Base-by-base conservation (phyloP, 2,113 vertebrate genomes). In the Hemibates koningsi region DNA sequence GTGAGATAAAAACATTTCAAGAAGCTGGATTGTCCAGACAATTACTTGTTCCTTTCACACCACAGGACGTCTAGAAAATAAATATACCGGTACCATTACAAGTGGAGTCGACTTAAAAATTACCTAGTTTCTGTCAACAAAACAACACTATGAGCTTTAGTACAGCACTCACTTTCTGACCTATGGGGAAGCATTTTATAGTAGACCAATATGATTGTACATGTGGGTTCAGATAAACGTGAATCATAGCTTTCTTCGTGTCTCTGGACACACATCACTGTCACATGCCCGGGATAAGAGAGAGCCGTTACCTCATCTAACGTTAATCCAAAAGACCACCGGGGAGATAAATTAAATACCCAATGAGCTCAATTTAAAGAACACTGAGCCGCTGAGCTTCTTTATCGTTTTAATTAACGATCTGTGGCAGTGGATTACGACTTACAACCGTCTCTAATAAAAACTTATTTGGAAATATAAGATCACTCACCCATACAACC, bases 241-340 rank as follows among this genome's bases (percentile, higher is more conserved):
- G 90, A 93, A 81, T 84, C 76, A 90, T 45, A 59, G 86, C 61
- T 76, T 92, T 56, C 88, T 88, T 82, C 61, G 9, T 52, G 81
- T 19, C 27, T 90, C 59, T 85, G 36, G n/a, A 81, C 86, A 87
- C 52, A 3, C 81, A 91, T 86, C 87, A 81, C 41, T 16, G 90
- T 93, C 91, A 90, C 89, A 90, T 92, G 91, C 27, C 36, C 9
- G 19, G 38, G 24, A 36, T 41, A n/a, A 56, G 9, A 38, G 11
- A 66, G 38, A 38, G 52, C 52, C 13, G 17, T 24, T 11, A 61
- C 16, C n/a, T 80, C 5, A 41, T 41, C 76, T n/a, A 29, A 59
- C 4, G 38, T 73, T 38, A 68, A 84, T 50, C 45, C 14, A 41
- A 41, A 24, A 57, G 14, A 73, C 14, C 13, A 36, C 34, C 36